Evolutionary conservation across 1,140 invertebrate genomes (phyloP).

Genomic region (Eciton burchellii): DNA sequence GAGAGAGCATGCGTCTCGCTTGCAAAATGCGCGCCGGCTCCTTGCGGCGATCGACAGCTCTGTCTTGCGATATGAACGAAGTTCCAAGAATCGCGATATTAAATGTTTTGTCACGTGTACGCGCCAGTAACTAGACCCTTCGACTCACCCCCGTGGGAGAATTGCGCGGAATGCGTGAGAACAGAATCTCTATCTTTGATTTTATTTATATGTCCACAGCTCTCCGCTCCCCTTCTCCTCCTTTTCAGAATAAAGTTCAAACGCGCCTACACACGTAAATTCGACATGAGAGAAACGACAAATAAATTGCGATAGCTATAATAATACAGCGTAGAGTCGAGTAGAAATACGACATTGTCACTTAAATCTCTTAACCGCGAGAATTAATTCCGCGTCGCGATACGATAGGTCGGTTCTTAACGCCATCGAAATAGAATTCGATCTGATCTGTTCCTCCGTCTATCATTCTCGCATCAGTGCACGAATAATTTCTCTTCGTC

Average conservation of each 20-base stretch:
- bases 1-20: background rate
- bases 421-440: conserved; percentile 11
- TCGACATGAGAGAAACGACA: background rate
- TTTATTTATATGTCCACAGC: conserved; percentile 14
- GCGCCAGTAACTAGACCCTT: background rate
- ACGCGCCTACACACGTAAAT: background rate
- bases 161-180: background rate
- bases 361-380: background rate
- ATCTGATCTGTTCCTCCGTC: background rate
- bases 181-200: background rate
- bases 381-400: background rate
- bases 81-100: conserved; percentile 52
- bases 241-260: background rate
- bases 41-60: conserved; percentile 38
- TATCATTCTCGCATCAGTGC: conserved; percentile 12
- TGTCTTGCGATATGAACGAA: conserved; percentile 45
- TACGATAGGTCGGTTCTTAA: background rate
- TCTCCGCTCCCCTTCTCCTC: background rate
- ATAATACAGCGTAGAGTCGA: too few relatives aligned
- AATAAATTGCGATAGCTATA: conserved; percentile 8
- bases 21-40: conserved; percentile 58
- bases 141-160: conserved; percentile 30
- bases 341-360: background rate
- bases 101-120: conserved; percentile 38
- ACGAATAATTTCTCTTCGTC: background rate